Evolutionary conservation across 1,140 invertebrate species (phyloP).

Genomic region (Drosophila repleta): DNA sequence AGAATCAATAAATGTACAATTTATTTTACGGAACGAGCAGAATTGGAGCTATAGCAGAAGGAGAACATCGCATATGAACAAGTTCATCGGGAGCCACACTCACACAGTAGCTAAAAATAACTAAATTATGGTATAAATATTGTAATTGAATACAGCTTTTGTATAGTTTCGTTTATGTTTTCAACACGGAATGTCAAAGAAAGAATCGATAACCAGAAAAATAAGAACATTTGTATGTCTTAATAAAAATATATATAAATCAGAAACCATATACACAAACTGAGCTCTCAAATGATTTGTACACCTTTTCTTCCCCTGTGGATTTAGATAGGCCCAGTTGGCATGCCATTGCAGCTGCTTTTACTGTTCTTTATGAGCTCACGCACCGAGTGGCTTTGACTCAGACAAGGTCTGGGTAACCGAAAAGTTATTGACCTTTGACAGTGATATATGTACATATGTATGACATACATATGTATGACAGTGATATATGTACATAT

Average conservation of each 20-base stretch:
- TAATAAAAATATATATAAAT: conserved; percentile 50
- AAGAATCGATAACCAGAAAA: conserved; percentile 27
- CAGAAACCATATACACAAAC: conserved; percentile 34
- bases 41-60: conserved; percentile 32
- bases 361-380: background rate
- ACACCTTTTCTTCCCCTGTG: background rate
- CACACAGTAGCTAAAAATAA: conserved; percentile 53
- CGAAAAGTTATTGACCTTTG: conserved; percentile 72
- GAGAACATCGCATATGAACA: conserved; percentile 22
- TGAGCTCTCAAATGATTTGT: background rate
- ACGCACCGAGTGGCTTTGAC: conserved; percentile 19
- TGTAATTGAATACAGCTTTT: conserved; percentile 58
- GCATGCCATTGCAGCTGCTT: background rate
- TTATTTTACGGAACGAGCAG: conserved; percentile 25
- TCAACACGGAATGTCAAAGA: conserved; percentile 28
- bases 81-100: background rate
- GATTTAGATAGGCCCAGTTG: background rate
- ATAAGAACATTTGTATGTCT: conserved; percentile 59
- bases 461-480: too few relatives aligned
- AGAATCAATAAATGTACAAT: conserved; percentile 41
- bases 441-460: conserved; percentile 54
- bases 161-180: conserved; percentile 62
- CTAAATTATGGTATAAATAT: conserved; percentile 58
- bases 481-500: too few relatives aligned
- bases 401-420: conserved; percentile 33